Evolutionary conservation across 2,113 vertebrate species (phyloP), one percentile per base, ranked within the genome.

Genomic region (Patagioenas fasciata): DNA sequence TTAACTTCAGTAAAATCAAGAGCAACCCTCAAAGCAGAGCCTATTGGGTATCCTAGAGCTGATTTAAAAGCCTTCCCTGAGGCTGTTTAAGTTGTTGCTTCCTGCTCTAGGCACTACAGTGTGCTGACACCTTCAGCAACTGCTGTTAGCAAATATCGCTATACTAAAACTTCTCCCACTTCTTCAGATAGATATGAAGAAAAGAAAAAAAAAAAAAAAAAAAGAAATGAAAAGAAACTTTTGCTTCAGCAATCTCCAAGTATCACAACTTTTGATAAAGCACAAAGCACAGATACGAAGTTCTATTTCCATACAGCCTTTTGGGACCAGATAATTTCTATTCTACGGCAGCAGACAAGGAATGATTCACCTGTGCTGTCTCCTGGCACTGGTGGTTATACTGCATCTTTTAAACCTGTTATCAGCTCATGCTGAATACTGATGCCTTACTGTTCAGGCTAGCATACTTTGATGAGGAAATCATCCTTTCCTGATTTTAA

Each of bases 331-430:
- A 24, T 62, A 62, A 83, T 94, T 91, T 82, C 85, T 94, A 48
- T 93, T 88, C 93, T 71, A 36, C 48, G 66, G 54, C 66, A 79
- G 70, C 70, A 65, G 71, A 72, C 40, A 85, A 85, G 51, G 75
- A 88, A 71, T 74, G 47, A 83, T 78, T 54, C 3, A 6, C 25
- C 70, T 80, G 6, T n/a, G 28, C 42, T 62, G 29, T 73, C 85
- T 91, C 60, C 79, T 56, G 82, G 64, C 47, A 85, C 47, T 3
- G 0, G 71, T 90, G 65, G 75, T 60, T 93, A 67, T 42, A 56
- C 54, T 83, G 47, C 32, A 70, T 82, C 81, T 90, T 93, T 88
- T 93, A 88, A 91, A 83, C 31, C 15, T 80, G n/a, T 88, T 95
- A 70, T 47, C 72, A 62, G 29, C 36, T 82, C 85, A 40, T 66